Percentiles rank a stretch among this genome's conserved stretches.
phyloP scores from a whole-genome alignment of 2,888 invertebrate genomes.

The Polia nebulosa region DNA sequence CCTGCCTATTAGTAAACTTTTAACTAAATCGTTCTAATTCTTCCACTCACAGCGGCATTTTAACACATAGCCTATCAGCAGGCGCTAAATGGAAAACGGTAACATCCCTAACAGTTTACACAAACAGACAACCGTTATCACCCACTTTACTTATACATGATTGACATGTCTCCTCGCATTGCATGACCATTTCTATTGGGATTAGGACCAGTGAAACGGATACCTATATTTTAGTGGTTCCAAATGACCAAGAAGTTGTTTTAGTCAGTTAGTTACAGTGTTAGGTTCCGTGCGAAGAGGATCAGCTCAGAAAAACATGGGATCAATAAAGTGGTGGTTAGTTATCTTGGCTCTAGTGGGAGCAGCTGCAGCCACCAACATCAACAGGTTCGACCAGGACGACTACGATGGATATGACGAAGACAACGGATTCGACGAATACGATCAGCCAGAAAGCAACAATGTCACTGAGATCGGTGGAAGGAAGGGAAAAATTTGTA shows the following conservation, averaged over 20 bases:
- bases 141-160: conserved; percentile 84
- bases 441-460: conserved; percentile 41
- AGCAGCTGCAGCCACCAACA: conserved; percentile 73
- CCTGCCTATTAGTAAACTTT: conserved; percentile 26
- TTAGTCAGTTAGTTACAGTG: conserved; percentile 18
- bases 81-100: conserved; percentile 86
- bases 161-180: conserved; percentile 76
- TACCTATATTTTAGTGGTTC: conserved; percentile 32
- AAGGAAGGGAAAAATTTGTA: conserved; percentile 83
- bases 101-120: conserved; percentile 81
- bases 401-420: conserved; percentile 30
- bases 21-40: conserved; percentile 47
- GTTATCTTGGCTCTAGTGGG: conserved; percentile 70
- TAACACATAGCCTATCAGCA: conserved; percentile 66
- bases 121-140: conserved; percentile 87
- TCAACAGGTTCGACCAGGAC: conserved; percentile 59
- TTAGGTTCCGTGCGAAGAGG: conserved; percentile 15
- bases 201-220: conserved; percentile 54
- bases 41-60: conserved; percentile 62
- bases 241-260: conserved; percentile 57
- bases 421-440: conserved; percentile 67
- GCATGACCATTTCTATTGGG: conserved; percentile 65
- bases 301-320: conserved; percentile 67
- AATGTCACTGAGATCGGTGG: conserved; percentile 60
- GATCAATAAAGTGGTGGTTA: conserved; percentile 72